Percentiles rank a stretch among this genome's conserved stretches.
Evolutionary conservation across 2,113 vertebrate genomes (phyloP).

Genomic region (Blennius ocellaris): DNA sequence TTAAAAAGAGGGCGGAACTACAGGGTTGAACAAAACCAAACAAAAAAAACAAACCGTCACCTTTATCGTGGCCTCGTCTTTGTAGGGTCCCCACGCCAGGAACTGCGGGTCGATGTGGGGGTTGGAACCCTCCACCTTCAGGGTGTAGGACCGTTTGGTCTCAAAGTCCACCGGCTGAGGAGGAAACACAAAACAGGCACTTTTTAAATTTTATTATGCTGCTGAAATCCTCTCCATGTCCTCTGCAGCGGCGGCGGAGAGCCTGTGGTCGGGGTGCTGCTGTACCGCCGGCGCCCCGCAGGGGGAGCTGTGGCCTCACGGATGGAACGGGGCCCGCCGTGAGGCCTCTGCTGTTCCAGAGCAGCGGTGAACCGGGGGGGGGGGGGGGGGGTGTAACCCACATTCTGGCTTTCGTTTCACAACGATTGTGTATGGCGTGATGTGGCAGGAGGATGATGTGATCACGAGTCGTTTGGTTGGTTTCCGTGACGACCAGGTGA

Average conservation of each 20-base stretch:
- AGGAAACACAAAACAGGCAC: not conserved
- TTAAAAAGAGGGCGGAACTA: too few species aligned
- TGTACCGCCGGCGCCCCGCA: conserved; percentile 35
- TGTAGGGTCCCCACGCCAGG: conserved; percentile 95
- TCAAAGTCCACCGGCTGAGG: conserved; percentile 93
- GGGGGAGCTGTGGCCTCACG: conserved; percentile 81
- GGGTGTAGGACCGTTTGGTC: conserved; percentile 90
- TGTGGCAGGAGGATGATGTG: conserved; percentile 16
- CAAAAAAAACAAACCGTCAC: too few species aligned
- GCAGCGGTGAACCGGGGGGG: conserved; percentile 11
- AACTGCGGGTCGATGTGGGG: conserved; percentile 91
- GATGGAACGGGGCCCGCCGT: conserved; percentile 1
- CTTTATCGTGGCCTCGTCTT: conserved; percentile 95
- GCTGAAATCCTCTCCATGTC: too few species aligned
- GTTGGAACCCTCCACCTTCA: conserved; percentile 96
- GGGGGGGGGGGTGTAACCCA: conserved; percentile 23
- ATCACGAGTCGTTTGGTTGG: conserved; percentile 28
- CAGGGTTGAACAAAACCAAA: too few species aligned
- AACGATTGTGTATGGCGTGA: conserved; percentile 8
- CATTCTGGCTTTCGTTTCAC: conserved; percentile 28
- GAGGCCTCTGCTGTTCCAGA: not conserved
- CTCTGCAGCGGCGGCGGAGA: too few species aligned
- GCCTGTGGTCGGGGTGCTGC: not conserved
- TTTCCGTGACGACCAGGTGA: conserved; percentile 25
- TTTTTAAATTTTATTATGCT: not conserved